Evolutionary conservation across 1,140 invertebrate species (phyloP).

Genomic region (Drosophila obscura): DNA sequence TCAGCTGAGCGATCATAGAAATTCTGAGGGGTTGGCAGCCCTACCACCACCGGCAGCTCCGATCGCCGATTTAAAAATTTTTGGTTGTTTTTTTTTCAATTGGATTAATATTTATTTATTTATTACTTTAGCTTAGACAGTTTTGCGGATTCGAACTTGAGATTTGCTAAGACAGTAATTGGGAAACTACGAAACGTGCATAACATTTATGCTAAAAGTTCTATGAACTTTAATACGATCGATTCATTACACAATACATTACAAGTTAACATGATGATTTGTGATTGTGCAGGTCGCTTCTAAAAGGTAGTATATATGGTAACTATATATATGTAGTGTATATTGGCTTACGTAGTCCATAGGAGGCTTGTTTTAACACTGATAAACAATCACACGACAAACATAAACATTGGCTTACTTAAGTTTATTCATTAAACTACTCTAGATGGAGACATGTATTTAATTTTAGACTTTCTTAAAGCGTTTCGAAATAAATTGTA

Average conservation of each 20-base stretch:
- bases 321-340: conserved; percentile 51
- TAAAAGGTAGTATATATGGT: conserved; percentile 44
- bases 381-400: conserved; percentile 66
- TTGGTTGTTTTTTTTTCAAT: background rate
- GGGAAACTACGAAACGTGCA: conserved; percentile 30
- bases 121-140: conserved; percentile 35
- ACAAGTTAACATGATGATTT: conserved; percentile 28
- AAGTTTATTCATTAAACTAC: conserved; percentile 52
- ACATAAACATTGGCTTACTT: conserved; percentile 63
- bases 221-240: conserved; percentile 52
- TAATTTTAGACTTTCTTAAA: conserved; percentile 49
- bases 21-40: too few relatives aligned
- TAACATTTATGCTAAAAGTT: conserved; percentile 36
- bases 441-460: conserved; percentile 34
- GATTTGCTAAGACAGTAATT: conserved; percentile 35
- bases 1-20: conserved; percentile 29
- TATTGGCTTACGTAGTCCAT: conserved; percentile 38
- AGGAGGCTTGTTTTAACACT: conserved; percentile 36
- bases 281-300: conserved; percentile 71
- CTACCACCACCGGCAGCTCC: too few relatives aligned
- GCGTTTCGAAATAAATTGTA: conserved; percentile 74
- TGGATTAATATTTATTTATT: conserved; percentile 40
- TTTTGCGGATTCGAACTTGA: conserved; percentile 44
- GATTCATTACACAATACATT: conserved; percentile 22
- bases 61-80: background rate